Evolutionary conservation across 2,113 vertebrate species (phyloP).

Genomic region (Ochotona princeps): DNA sequence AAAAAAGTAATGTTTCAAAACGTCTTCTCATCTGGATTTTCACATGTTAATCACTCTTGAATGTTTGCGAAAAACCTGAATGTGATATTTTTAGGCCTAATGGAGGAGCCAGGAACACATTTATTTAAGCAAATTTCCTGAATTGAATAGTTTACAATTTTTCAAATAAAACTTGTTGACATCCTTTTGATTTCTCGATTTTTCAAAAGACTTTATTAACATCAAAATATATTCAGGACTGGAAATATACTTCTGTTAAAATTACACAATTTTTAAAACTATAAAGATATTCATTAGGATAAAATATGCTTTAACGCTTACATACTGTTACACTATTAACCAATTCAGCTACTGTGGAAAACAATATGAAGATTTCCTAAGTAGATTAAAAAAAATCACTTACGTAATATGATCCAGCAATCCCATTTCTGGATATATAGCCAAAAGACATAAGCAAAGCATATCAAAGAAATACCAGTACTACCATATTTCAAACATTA

Average conservation of each 20-base stretch:
- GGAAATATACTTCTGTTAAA: neutral
- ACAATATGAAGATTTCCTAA: too few species aligned
- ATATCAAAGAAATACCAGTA: too few species aligned
- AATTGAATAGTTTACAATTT: slow-evolving; percentile 21
- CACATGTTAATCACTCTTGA: neutral
- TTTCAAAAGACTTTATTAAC: neutral
- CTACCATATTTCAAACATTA: too few species aligned
- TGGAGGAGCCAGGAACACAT: neutral
- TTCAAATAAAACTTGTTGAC: neutral
- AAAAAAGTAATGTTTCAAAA: slow-evolving; percentile 48
- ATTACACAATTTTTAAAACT: neutral
- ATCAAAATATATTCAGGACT: neutral
- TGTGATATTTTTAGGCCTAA: slow-evolving; percentile 14
- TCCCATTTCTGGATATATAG: too few species aligned
- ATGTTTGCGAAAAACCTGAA: slow-evolving; percentile 30
- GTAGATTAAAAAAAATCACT: too few species aligned
- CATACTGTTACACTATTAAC: too few species aligned
- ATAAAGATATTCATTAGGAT: neutral
- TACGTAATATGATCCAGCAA: too few species aligned
- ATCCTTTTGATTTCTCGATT: neutral
- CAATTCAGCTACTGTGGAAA: too few species aligned
- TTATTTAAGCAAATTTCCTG: slow-evolving; percentile 5
- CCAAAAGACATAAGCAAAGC: too few species aligned
- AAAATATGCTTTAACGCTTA: neutral
- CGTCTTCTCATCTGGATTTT: neutral